Evolutionary conservation across 2,113 vertebrate species (phyloP).

Genomic region (Theropithecus gelada): DNA sequence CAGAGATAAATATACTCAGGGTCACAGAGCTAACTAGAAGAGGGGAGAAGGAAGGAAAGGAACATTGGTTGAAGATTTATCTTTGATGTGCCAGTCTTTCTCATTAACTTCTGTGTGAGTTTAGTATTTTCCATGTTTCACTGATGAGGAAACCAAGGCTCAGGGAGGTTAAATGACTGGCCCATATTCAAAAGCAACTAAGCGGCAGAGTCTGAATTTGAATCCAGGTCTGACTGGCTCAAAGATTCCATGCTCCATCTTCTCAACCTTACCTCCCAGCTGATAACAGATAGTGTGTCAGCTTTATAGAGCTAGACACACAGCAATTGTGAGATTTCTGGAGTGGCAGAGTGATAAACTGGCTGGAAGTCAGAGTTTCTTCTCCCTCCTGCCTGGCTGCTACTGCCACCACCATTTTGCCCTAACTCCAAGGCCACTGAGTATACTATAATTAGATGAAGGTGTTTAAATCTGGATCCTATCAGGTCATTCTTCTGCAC

Average conservation of each 20-base stretch:
- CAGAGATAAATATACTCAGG: background rate
- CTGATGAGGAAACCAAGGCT: background rate
- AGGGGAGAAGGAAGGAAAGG: background rate
- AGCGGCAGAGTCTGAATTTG: background rate
- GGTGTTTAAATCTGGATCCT: background rate
- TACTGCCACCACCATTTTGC: background rate
- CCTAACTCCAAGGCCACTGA: background rate
- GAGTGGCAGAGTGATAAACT: background rate
- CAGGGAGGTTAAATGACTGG: background rate
- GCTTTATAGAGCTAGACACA: background rate
- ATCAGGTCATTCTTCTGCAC: background rate
- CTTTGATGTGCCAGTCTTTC: background rate
- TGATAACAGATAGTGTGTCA: background rate
- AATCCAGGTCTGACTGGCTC: background rate
- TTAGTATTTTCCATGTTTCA: constrained; percentile 16
- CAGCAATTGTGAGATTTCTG: background rate
- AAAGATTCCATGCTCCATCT: constrained; percentile 22
- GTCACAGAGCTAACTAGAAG: constrained; percentile 23
- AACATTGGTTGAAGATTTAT: constrained; percentile 14
- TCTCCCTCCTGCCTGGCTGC: background rate
- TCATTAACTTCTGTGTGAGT: constrained; percentile 6
- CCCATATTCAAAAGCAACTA: constrained; percentile 10
- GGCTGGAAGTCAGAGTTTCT: constrained; percentile 12
- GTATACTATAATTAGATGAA: background rate
- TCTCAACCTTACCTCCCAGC: background rate